These are phyloP conservation scores for Falco concolor DNA, from an alignment of 2,797 vertebrate species.

Conservation along the genomic window DNA sequence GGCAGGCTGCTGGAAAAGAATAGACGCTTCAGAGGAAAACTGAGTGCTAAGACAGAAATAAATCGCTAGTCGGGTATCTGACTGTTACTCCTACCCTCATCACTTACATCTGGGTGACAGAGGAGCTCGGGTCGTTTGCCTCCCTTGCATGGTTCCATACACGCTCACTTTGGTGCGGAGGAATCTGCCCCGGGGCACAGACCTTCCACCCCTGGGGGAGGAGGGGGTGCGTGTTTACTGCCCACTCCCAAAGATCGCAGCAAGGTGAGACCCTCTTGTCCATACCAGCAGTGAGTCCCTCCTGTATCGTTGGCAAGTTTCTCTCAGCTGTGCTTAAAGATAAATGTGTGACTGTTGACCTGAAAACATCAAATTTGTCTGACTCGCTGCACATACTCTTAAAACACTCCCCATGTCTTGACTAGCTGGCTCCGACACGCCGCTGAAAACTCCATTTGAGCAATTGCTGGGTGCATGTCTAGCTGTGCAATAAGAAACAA, in stretches of 20 bases:
- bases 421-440: background rate
- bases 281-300: background rate
- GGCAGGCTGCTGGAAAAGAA: background rate
- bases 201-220: background rate
- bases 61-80: background rate
- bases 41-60: background rate
- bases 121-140: background rate
- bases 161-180: background rate
- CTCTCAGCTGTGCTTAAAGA: background rate
- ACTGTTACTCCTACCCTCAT: background rate
- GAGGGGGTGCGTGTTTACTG: background rate
- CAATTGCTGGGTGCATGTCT: background rate
- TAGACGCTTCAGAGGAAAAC: background rate
- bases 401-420: background rate
- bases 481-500: background rate
- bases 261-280: background rate
- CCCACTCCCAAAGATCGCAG: background rate
- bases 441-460: background rate
- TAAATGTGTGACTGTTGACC: background rate
- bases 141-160: background rate
- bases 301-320: background rate
- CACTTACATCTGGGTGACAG: background rate
- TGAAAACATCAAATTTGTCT: background rate
- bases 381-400: background rate
- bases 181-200: too few relatives aligned